Evolutionary conservation across 2,797 vertebrate species (phyloP).

Genomic region (Phalanger gymnotis): DNA sequence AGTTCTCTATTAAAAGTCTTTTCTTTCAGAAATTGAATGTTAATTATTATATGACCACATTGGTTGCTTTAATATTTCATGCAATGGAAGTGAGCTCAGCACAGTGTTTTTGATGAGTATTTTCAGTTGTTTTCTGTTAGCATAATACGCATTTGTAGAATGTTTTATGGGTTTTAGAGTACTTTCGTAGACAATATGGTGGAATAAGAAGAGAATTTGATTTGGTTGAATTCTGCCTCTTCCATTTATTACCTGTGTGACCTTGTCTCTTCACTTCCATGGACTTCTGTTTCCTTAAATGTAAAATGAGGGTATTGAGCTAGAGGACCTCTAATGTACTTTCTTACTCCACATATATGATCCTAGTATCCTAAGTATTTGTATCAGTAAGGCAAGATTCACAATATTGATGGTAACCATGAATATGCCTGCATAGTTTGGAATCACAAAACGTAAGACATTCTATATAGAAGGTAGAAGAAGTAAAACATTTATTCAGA

Average conservation of each 20-base stretch:
- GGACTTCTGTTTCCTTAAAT: neutral
- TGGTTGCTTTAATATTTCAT: constrained; percentile 28
- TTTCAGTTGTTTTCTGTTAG: neutral
- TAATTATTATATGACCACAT: constrained; percentile 27
- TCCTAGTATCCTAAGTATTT: neutral
- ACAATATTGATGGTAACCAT: no score
- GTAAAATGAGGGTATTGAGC: neutral
- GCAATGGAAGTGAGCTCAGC: constrained; percentile 29
- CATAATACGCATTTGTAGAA: neutral
- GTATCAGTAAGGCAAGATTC: no score
- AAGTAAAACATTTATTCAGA: no score
- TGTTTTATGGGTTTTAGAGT: neutral
- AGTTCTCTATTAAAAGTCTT: constrained; percentile 9
- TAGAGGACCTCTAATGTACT: neutral
- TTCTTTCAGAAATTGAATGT: constrained; percentile 27
- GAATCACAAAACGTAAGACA: no score
- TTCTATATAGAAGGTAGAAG: no score
- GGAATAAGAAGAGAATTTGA: neutral
- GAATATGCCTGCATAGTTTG: no score
- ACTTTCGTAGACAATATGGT: neutral
- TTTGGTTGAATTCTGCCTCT: neutral
- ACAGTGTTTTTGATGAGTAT: neutral
- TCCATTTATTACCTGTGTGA: neutral
- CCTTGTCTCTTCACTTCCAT: neutral
- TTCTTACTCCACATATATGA: neutral